phyloP scores from a whole-genome alignment of 2,888 invertebrate genomes.

The Cryptus armator region DNA sequence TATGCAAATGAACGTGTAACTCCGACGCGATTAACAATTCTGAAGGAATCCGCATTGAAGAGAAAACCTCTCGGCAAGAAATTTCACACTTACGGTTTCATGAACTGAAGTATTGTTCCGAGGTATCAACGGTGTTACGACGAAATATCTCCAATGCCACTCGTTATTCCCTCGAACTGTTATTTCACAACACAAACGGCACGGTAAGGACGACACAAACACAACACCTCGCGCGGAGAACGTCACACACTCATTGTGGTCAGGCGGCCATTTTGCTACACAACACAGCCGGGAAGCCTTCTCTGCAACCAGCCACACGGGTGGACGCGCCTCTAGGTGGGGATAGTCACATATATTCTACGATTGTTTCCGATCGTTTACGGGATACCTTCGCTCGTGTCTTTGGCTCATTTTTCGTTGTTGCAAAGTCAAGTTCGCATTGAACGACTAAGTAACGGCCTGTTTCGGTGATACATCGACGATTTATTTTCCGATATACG shows the following conservation, averaged over 20 bases:
- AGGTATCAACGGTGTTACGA: background rate
- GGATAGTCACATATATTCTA: conserved; percentile 18
- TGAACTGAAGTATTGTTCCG: background rate
- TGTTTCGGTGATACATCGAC: no score
- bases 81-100: conserved; percentile 15
- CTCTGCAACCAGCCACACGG: conserved; percentile 31
- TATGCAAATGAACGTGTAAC: background rate
- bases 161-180: background rate
- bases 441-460: background rate
- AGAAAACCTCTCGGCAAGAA: background rate
- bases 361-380: conserved; percentile 44
- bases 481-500: no score
- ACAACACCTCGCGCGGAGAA: conserved; percentile 77
- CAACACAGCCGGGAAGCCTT: conserved; percentile 70
- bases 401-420: conserved; percentile 16
- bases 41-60: conserved; percentile 7
- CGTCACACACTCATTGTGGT: conserved; percentile 79
- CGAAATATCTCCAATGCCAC: background rate
- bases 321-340: conserved; percentile 30
- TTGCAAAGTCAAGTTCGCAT: conserved; percentile 1
- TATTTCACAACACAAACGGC: conserved; percentile 46
- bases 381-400: conserved; percentile 29
- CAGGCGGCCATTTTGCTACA: conserved; percentile 82
- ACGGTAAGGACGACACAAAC: conserved; percentile 76
- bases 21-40: conserved; percentile 15